These are phyloP conservation scores for Otocyon megalotis DNA, from an alignment of 2,113 vertebrate genomes.

Conservation along the genomic window DNA sequence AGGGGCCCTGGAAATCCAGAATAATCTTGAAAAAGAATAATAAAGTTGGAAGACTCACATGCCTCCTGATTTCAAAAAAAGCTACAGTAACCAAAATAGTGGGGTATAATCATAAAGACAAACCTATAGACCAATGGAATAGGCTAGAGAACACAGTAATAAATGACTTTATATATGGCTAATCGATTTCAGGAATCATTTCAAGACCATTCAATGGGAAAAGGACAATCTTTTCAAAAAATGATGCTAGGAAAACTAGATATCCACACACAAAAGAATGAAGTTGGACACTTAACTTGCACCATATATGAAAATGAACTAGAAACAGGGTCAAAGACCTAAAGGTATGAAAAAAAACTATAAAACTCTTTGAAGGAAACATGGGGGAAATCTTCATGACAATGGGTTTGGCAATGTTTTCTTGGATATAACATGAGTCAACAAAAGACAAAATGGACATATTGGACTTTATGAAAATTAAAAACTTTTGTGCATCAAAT, in stretches of 20 bases:
- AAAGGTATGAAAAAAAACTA: not conserved
- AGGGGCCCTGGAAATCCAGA: not conserved
- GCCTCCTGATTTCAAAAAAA: not conserved
- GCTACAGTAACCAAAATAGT: not conserved
- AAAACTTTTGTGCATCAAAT: not conserved
- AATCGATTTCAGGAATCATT: not conserved
- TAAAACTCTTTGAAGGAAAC: not conserved
- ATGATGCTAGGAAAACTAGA: not conserved
- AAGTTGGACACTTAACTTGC: not conserved
- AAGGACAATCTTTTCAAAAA: not conserved
- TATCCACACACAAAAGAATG: not conserved
- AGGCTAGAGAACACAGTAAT: not conserved
- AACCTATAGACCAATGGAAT: not conserved
- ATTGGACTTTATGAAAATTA: not conserved
- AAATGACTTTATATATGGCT: not conserved
- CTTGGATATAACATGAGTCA: not conserved
- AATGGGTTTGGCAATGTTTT: not conserved
- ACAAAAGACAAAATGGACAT: not conserved
- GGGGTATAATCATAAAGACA: not conserved
- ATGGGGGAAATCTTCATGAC: not conserved
- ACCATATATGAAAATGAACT: constrained; percentile 5
- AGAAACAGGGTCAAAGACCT: not conserved
- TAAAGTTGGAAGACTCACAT: not conserved
- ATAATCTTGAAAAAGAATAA: not conserved
- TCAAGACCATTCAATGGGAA: not conserved